Evolutionary conservation across 2,888 invertebrate species (phyloP).

Genomic region (Schizaphis graminum): DNA sequence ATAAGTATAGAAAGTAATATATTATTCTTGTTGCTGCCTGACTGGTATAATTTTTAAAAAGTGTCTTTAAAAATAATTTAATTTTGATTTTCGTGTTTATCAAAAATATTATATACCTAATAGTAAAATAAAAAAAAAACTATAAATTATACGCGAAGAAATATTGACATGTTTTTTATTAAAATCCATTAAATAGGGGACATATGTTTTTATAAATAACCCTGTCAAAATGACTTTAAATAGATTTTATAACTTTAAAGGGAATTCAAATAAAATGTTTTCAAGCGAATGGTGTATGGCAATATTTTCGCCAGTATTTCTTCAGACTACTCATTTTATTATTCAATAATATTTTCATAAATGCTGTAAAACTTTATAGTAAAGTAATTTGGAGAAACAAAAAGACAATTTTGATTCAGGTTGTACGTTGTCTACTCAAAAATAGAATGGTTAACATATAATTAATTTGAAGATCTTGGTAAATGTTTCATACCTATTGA

Average conservation of each 20-base stretch:
- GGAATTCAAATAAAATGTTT: background rate
- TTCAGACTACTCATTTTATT: background rate
- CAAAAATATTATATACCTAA: background rate
- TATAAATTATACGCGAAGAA: background rate
- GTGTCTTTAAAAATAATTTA: background rate
- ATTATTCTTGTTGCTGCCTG: background rate
- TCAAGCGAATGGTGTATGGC: background rate
- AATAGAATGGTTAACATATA: background rate
- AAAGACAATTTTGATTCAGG: background rate
- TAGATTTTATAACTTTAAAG: slow-evolving; percentile 3
- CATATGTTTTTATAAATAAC: background rate
- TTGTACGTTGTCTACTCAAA: background rate
- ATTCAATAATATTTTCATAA: background rate
- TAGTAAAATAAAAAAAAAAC: background rate
- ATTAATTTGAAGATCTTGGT: background rate
- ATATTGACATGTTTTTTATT: background rate
- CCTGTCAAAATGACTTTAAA: background rate
- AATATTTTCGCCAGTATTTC: background rate
- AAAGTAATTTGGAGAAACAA: background rate
- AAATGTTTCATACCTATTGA: background rate
- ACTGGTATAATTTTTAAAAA: background rate
- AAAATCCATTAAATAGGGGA: background rate
- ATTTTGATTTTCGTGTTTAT: background rate
- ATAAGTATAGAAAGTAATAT: background rate
- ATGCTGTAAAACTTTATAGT: background rate